Conservation (phyloP, 2,113 vertebrate genomes). For the Rhinolophus ferrumequinum region DNA sequence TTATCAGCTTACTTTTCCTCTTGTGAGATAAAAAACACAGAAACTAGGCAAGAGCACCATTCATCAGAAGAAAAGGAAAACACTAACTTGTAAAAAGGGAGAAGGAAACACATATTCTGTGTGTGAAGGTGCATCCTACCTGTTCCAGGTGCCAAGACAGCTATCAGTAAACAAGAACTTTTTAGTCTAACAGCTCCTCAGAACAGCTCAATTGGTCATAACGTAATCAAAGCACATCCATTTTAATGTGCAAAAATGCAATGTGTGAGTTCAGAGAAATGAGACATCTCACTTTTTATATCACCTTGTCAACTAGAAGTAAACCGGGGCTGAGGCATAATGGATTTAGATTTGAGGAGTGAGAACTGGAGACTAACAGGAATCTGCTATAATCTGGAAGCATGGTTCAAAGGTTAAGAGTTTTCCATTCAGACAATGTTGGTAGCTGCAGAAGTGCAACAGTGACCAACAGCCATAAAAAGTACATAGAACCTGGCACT, state of each 20-base stretch:
- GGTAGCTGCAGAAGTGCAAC: not conserved
- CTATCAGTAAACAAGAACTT: not conserved
- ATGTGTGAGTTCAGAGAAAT: not conserved
- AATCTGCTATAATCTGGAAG: not conserved
- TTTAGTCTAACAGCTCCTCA: not conserved
- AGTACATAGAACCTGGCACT: not conserved
- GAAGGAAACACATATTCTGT: not conserved
- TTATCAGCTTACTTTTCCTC: not conserved
- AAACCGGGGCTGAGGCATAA: not conserved
- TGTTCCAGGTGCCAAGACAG: not conserved
- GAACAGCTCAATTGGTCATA: not conserved
- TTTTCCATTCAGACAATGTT: not conserved
- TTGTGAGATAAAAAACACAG: not conserved
- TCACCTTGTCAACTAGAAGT: not conserved
- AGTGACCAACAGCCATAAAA: not conserved
- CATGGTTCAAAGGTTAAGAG: not conserved
- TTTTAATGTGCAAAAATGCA: not conserved
- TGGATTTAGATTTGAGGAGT: not conserved
- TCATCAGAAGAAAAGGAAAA: not conserved
- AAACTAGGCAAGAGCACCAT: not conserved
- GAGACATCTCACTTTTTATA: not conserved
- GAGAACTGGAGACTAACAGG: not conserved
- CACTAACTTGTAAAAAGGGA: not conserved
- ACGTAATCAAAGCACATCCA: not conserved
- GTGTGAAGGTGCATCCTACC: not conserved